Evolutionary conservation across 2,113 vertebrate genomes (phyloP).

Genomic region (Siphamia tubifer): DNA sequence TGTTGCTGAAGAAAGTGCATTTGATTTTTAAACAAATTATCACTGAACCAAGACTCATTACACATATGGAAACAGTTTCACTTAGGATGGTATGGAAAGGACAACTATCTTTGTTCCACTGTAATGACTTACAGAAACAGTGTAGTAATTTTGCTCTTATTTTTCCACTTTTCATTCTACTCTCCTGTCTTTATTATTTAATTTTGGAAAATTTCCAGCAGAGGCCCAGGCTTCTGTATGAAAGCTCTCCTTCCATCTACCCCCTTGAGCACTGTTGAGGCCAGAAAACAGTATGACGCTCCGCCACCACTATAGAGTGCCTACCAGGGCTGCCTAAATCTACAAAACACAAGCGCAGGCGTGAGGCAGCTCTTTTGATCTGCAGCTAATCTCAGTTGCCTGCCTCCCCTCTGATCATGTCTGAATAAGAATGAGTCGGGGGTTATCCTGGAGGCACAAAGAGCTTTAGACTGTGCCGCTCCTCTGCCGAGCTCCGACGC

Average conservation of each 20-base stretch:
- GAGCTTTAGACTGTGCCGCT: slow-evolving; percentile 72
- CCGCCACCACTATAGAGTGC: slow-evolving; percentile 52
- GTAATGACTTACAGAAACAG: slow-evolving; percentile 53
- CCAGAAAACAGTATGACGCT: slow-evolving; percentile 69
- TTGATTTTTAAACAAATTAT: slow-evolving; percentile 76
- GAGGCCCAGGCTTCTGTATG: slow-evolving; percentile 43
- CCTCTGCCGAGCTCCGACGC: slow-evolving; percentile 44
- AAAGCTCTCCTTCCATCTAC: slow-evolving; percentile 54
- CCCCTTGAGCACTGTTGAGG: slow-evolving; percentile 61
- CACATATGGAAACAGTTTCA: slow-evolving; percentile 69
- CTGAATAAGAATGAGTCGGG: slow-evolving; percentile 81
- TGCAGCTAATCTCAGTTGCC: slow-evolving; percentile 81
- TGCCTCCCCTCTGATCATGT: slow-evolving; percentile 81
- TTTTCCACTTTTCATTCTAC: slow-evolving; percentile 37
- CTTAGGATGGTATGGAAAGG: slow-evolving; percentile 25
- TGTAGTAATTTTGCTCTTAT: slow-evolving; percentile 16
- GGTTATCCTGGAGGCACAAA: slow-evolving; percentile 78
- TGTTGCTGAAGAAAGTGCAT: slow-evolving; percentile 58
- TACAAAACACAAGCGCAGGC: slow-evolving; percentile 77
- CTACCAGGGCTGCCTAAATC: slow-evolving; percentile 68
- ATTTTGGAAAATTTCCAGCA: slow-evolving; percentile 61
- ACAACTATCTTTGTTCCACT: slow-evolving; percentile 45
- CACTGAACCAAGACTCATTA: slow-evolving; percentile 54
- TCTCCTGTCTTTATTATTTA: slow-evolving; percentile 59
- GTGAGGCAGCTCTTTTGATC: slow-evolving; percentile 79